Conservation (phyloP, 2,797 vertebrate genomes). For the Hoplostethus mediterraneus region DNA sequence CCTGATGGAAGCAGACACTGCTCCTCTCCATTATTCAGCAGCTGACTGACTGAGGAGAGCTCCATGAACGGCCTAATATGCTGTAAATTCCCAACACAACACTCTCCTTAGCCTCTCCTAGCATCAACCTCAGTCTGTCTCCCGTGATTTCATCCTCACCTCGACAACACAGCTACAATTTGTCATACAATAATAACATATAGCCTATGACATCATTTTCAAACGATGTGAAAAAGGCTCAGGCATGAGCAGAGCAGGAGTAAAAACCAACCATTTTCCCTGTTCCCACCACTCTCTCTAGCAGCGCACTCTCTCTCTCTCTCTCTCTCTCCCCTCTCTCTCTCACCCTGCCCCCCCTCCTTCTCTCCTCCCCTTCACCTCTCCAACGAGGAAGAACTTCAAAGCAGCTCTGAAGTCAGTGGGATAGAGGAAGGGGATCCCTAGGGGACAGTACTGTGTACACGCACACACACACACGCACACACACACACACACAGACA, state of each 20-base stretch:
- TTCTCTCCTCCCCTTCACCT: slow-evolving; percentile 53
- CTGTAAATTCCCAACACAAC: slow-evolving; percentile 43
- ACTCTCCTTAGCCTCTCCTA: slow-evolving; percentile 1
- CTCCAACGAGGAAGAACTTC: slow-evolving; percentile 72
- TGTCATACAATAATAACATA: slow-evolving; percentile 19
- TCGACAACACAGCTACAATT: slow-evolving; percentile 3
- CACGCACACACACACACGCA: slow-evolving; percentile 6
- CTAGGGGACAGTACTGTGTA: slow-evolving; percentile 47
- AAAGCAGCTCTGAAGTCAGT: slow-evolving; percentile 82
- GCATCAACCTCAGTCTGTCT: background rate
- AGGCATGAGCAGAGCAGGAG: slow-evolving; percentile 14
- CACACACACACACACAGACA: slow-evolving; percentile 36
- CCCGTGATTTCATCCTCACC: background rate
- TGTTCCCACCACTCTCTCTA: slow-evolving; percentile 2
- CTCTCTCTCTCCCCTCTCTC: slow-evolving; percentile 4
- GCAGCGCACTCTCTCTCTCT: background rate
- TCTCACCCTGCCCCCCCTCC: slow-evolving; percentile 10
- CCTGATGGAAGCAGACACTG: slow-evolving; percentile 75
- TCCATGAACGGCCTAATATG: slow-evolving; percentile 51
- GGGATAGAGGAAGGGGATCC: slow-evolving; percentile 65
- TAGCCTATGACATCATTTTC: slow-evolving; percentile 49
- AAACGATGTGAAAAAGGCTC: slow-evolving; percentile 33
- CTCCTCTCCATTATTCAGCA: slow-evolving; percentile 81
- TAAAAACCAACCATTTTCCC: slow-evolving; percentile 41
- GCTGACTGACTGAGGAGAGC: slow-evolving; percentile 54